phyloP scores from a whole-genome alignment of 2,797 vertebrate species.

The Pyrocephalus nanus region DNA sequence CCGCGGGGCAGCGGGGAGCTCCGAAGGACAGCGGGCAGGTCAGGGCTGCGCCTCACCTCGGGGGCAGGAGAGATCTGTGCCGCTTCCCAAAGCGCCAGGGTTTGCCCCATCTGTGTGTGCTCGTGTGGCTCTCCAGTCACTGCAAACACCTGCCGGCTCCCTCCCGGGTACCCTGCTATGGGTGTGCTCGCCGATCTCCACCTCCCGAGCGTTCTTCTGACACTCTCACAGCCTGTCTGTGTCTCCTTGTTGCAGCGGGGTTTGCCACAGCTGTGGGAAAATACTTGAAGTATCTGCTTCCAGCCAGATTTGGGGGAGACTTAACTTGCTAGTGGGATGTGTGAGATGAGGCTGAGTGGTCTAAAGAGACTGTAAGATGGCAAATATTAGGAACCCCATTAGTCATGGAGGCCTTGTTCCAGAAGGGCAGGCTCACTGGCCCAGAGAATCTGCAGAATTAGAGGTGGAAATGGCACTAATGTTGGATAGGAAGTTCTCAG shows the following conservation, averaged over 20 bases:
- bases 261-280: not conserved
- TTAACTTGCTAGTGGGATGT: not conserved
- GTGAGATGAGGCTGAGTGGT: not conserved
- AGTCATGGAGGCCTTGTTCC: not conserved
- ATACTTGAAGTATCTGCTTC: not conserved
- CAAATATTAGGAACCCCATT: not conserved
- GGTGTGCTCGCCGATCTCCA: too few relatives aligned
- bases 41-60: rapidly evolving
- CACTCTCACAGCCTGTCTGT: not conserved
- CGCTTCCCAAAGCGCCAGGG: rapidly evolving
- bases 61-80: not conserved
- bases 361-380: not conserved
- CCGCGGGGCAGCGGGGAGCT: not conserved
- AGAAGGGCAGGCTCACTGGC: not conserved
- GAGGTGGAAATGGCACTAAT: not conserved
- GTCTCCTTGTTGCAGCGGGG: not conserved
- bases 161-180: rapidly evolving
- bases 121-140: rapidly evolving
- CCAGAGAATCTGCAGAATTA: not conserved
- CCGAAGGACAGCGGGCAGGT: too few relatives aligned
- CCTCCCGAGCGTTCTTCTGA: not conserved
- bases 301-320: not conserved
- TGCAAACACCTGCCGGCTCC: not conserved
- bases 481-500: not conserved
- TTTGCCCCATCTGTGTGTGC: too few relatives aligned